Percentiles rank a stretch among this genome's conserved stretches.
Evolutionary conservation across 2,797 vertebrate species (phyloP).

Genomic region (Acanthurus lineatus): DNA sequence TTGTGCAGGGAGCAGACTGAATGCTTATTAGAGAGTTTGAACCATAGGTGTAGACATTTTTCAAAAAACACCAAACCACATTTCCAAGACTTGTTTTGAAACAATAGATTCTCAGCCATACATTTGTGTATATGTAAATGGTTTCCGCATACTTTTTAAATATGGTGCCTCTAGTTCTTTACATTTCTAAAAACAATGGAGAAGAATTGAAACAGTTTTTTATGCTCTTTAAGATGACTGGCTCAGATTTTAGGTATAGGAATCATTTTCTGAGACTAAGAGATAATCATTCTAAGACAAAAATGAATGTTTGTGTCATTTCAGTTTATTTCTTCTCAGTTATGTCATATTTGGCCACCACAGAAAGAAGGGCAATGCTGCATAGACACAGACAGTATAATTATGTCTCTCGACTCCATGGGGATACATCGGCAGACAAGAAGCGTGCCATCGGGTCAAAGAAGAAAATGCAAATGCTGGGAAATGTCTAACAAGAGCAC

Average conservation of each 20-base stretch:
- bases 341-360: slow-evolving; percentile 23
- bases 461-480: slow-evolving; percentile 7
- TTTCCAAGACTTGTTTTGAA: not conserved
- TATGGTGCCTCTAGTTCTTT: not conserved
- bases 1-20: slow-evolving; percentile 2
- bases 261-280: not conserved
- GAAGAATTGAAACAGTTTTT: not conserved
- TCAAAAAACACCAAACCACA: slow-evolving; percentile 1
- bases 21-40: slow-evolving; percentile 21
- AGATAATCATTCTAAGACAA: not conserved
- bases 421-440: slow-evolving; percentile 21
- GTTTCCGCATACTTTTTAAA: not conserved
- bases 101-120: not conserved
- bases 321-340: slow-evolving; percentile 16
- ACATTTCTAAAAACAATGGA: not conserved
- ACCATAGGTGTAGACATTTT: slow-evolving; percentile 21
- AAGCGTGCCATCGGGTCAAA: not conserved
- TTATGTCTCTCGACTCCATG: slow-evolving; percentile 26
- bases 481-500: not conserved
- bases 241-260: not conserved
- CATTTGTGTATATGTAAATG: not conserved
- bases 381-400: slow-evolving; percentile 45
- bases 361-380: slow-evolving; percentile 21
- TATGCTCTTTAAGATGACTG: not conserved
- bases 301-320: slow-evolving; percentile 14